Base-by-base conservation (phyloP, 2,888 invertebrate species). In the Ochropleura leucogaster region DNA sequence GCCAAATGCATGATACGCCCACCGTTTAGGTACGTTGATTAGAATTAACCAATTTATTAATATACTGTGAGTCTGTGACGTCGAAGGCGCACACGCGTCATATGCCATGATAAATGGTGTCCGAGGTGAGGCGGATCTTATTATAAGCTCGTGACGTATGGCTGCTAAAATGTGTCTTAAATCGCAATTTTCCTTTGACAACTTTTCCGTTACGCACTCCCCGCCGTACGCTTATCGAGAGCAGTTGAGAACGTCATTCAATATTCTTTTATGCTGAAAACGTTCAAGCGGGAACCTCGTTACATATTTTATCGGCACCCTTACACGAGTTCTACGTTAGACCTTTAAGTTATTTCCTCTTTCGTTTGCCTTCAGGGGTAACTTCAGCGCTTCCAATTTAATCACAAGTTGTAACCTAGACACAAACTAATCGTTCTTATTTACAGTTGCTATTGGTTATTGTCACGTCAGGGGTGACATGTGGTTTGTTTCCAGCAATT, bases 71-170 rank as follows among this genome's bases (percentile, higher is more conserved):
- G 70, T 60, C 55, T 46, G 77, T 84, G 81, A 85, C 87, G 88
- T 82, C 47, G 57, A 42, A n/a, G 84, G 73, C 65, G 65, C 49
- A 42, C 70, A 70, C 73, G 65, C 88, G 87, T 90, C 89, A 88
- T 44, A 62, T 51, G 71, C 77, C 77, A 79, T 87, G 88, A 89
- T 87, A 78, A 85, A 88, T 87, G 80, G 85, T 74, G 77, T 83
- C 77, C 81, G 78, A 77, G 66, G 79, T 82, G 78, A 79, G 77
- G 79, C 80, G 74, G 77, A 80, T 84, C 83, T 86, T 83, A 86
- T 86, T 86, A 85, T 87, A 88, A 86, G 80, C 78, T 74, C 72
- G 83, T 89, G 86, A 87, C 87, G 88, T 89, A 82, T 77, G 74
- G 79, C 65, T 60, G 59, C 77, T 76, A 82, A 84, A 80, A 80